Evolutionary conservation across 1,140 invertebrate species (phyloP).

Genomic region (Brachionus sp.): DNA sequence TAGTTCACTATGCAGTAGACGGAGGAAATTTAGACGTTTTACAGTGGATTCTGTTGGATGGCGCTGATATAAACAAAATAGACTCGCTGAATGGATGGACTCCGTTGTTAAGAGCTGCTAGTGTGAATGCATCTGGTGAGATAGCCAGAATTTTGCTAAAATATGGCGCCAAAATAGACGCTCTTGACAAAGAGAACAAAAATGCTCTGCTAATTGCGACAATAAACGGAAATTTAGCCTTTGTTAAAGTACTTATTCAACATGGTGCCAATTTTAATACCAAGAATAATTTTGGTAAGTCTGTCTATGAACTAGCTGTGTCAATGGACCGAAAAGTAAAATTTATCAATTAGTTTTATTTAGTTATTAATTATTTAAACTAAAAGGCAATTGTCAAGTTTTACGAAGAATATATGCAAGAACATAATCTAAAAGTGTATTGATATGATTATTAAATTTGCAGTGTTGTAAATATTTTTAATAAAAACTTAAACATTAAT

Average conservation of each 20-base stretch:
- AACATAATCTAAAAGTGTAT: slow-evolving; percentile 23
- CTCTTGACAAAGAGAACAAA: slow-evolving; percentile 53
- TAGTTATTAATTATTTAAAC: not conserved
- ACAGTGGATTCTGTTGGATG: slow-evolving; percentile 55
- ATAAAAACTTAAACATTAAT: not conserved
- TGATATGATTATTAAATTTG: not conserved
- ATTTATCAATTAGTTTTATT: not conserved
- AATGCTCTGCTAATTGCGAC: slow-evolving; percentile 55
- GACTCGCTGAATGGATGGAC: slow-evolving; percentile 52
- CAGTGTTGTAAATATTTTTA: not conserved
- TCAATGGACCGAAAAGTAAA: slow-evolving; percentile 53
- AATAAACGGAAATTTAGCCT: slow-evolving; percentile 52
- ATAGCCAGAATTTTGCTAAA: slow-evolving; percentile 50
- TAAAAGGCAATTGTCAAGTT: slow-evolving; percentile 16
- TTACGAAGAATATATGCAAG: slow-evolving; percentile 31
- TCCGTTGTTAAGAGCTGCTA: slow-evolving; percentile 53
- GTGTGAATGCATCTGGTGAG: slow-evolving; percentile 50
- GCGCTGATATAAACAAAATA: slow-evolving; percentile 50
- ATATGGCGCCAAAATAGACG: slow-evolving; percentile 50
- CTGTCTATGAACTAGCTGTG: slow-evolving; percentile 53
- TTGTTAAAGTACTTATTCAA: slow-evolving; percentile 53
- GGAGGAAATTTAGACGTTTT: slow-evolving; percentile 52
- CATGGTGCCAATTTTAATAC: slow-evolving; percentile 52
- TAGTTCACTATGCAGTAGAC: slow-evolving; percentile 57
- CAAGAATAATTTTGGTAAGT: slow-evolving; percentile 55